Percentiles rank a stretch among this genome's conserved stretches.
Conservation (phyloP, 1,140 invertebrate genomes). For the Whitmania pigra region DNA sequence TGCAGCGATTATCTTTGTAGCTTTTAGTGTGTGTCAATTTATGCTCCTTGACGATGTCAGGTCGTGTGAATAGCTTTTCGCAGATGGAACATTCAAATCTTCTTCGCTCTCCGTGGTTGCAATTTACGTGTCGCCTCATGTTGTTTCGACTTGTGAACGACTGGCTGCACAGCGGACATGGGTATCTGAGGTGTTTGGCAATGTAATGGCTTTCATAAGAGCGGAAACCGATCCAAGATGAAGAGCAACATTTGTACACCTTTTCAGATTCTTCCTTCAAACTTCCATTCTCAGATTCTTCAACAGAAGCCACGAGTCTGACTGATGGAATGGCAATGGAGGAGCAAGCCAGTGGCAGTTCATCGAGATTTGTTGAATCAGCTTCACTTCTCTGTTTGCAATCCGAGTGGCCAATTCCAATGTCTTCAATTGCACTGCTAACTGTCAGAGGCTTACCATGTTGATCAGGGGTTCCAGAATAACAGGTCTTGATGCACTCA, state of each 20-base stretch:
- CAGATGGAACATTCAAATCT: slow-evolving; percentile 18
- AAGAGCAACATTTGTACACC: background rate
- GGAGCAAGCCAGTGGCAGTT: background rate
- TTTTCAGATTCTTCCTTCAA: background rate
- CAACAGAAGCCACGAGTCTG: background rate
- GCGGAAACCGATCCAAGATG: slow-evolving; percentile 15
- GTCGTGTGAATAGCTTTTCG: slow-evolving; percentile 19
- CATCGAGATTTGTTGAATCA: background rate
- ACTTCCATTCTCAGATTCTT: slow-evolving; percentile 1
- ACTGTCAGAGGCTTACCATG: no score
- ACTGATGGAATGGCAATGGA: background rate
- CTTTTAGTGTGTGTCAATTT: slow-evolving; percentile 22
- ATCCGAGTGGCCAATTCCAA: background rate
- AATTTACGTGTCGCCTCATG: slow-evolving; percentile 17
- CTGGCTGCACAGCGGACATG: slow-evolving; percentile 23
- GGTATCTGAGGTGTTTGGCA: slow-evolving; percentile 19
- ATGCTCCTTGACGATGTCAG: slow-evolving; percentile 23
- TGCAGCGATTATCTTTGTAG: slow-evolving; percentile 17
- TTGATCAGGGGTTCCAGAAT: background rate
- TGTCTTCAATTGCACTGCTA: no score
- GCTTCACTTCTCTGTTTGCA: background rate
- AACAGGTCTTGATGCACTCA: background rate
- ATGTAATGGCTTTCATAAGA: slow-evolving; percentile 21
- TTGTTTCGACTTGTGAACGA: slow-evolving; percentile 24
- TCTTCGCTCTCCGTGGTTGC: slow-evolving; percentile 16